Conservation (phyloP, 2,797 vertebrate genomes). For the Arnoldichthys spilopterus region DNA sequence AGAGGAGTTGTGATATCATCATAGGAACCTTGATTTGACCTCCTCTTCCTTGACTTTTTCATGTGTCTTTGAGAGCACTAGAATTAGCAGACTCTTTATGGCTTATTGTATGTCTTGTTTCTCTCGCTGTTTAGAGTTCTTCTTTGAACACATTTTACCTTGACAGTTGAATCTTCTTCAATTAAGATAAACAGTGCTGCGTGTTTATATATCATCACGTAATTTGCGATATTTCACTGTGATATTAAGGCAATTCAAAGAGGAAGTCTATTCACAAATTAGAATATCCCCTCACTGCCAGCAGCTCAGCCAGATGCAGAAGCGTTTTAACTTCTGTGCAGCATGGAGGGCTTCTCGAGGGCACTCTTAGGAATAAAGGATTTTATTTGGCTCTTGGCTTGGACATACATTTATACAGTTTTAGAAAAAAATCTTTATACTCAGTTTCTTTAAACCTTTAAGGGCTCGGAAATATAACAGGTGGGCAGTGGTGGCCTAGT, state of each 20-base stretch:
- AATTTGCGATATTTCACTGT: neutral
- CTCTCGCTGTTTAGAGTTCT: neutral
- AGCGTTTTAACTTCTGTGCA: neutral
- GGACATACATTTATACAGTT: neutral
- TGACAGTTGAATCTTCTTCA: neutral
- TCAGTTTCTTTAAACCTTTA: neutral
- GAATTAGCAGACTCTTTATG: neutral
- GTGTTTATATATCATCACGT: neutral
- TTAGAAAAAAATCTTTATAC: neutral
- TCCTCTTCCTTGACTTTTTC: neutral
- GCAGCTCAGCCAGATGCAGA: too few species aligned
- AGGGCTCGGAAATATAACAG: too few species aligned
- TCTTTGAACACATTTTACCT: conserved; percentile 6
- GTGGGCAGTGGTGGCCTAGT: too few species aligned
- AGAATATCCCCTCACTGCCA: too few species aligned
- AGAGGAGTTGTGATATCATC: conserved; percentile 58
- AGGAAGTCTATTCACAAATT: neutral
- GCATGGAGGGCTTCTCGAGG: neutral
- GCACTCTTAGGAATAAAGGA: neutral
- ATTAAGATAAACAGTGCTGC: neutral
- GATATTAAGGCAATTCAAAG: neutral
- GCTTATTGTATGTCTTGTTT: too few species aligned
- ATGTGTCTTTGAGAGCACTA: neutral
- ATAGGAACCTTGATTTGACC: conserved; percentile 41
- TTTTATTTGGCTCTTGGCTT: neutral